Evolutionary conservation across 2,113 vertebrate species (phyloP), one percentile per base, ranked within the genome.

Genomic region (Pionites leucogaster): DNA sequence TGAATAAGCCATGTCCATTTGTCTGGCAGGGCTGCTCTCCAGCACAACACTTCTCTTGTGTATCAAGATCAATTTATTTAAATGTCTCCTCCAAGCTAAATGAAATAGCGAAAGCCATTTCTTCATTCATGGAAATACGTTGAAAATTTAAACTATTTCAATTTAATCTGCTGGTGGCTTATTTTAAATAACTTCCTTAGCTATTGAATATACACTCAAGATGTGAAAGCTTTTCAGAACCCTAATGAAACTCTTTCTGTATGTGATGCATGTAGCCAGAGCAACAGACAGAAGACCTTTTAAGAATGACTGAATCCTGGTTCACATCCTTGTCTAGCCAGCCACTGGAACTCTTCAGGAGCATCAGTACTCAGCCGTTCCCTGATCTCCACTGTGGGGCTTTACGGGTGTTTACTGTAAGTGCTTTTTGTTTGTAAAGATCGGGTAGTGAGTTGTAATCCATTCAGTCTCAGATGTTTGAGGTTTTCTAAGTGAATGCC

Each of bases 281-380:
- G 75, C 98, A 99, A 75, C 99, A 99, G 96, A 99, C 99, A 3
- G 99, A 99, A 39, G 99, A 99, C 91, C 98, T 99, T 15, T 70
- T 99, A 70, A 98, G 98, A 41, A 98, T 99, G 98, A 98, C 98
- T 2, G 99, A 99, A 88, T 99, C 98, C 6, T 99, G 99, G 99
- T 99, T 99, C 97, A 85, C 91, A 2, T 97, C 98, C 82, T 82
- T 99, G 71, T 98, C 99, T 16, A 98, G 97, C 42, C 98, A 99
- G 49, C 98, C 99, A 0, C 82, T 99, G 98, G 99, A 99, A 19
- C 98, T 99, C 96, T 98, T 99, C 83, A 96, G 98, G 49, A 98
- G 97, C 96, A 99, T 99, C 96, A 99, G 99, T 82, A 98, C 97
- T 41, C 99, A 99, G 87, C 99, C 99, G 0, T 99, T 99, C 93